phyloP scores from a whole-genome alignment of 2,888 invertebrate species.

The Leptinotarsa rubiginosa region DNA sequence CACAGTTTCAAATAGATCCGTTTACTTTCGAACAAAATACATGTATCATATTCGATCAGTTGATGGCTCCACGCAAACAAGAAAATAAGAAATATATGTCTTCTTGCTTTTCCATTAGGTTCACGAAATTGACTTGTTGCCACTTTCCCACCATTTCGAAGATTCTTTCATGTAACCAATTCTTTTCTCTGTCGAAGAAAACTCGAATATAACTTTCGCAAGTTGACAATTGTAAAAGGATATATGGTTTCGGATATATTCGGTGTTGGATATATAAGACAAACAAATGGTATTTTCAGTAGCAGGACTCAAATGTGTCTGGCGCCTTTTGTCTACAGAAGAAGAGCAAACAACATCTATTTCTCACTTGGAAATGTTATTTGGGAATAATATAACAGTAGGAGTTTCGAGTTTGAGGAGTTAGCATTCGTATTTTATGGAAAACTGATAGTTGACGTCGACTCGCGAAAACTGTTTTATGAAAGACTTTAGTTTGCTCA shows the following conservation, averaged over 20 bases:
- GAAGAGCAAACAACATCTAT: conserved; percentile 7
- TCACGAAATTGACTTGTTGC: background rate
- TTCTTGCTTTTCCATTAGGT: background rate
- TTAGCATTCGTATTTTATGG: background rate
- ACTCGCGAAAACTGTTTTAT: too few relatives aligned
- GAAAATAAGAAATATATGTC: background rate
- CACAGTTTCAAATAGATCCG: too few relatives aligned
- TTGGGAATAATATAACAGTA: conserved; percentile 17
- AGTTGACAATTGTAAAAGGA: conserved; percentile 13
- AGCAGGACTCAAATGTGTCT: conserved; percentile 1
- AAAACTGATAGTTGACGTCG: too few relatives aligned
- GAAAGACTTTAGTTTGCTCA: too few relatives aligned
- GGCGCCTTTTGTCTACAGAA: conserved; percentile 5
- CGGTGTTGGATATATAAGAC: background rate
- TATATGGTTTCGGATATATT: conserved; percentile 6
- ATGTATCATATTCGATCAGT: background rate
- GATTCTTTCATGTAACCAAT: background rate
- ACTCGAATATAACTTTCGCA: conserved; percentile 8
- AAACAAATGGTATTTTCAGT: conserved; percentile 12
- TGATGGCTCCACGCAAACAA: background rate
- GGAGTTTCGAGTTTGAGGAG: conserved; percentile 22
- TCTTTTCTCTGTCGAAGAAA: background rate
- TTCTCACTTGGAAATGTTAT: conserved; percentile 15
- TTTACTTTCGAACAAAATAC: too few relatives aligned
- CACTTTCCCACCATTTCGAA: background rate